Evolutionary conservation across 2,888 invertebrate genomes (phyloP).

Genomic region (Thymelicus acteon): DNA sequence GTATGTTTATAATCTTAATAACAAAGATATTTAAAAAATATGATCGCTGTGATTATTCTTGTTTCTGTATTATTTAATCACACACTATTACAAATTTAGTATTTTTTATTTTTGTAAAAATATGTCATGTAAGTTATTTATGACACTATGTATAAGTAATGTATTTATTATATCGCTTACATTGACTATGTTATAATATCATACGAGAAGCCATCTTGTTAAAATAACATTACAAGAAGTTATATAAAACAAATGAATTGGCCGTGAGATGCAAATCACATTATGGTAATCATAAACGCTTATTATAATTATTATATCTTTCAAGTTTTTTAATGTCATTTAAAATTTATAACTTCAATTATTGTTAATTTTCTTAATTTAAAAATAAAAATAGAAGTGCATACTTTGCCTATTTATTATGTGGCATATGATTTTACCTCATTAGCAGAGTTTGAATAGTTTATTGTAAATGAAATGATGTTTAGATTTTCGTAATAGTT

Average conservation of each 20-base stretch:
- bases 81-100: slow-evolving; percentile 31
- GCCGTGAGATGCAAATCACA: background rate
- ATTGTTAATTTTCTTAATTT: background rate
- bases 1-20: slow-evolving; percentile 33
- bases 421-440: background rate
- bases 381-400: background rate
- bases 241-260: background rate
- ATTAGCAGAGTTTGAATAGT: background rate
- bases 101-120: slow-evolving; percentile 29
- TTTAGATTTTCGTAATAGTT: too few relatives aligned
- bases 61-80: slow-evolving; percentile 30
- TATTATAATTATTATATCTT: slow-evolving; percentile 1
- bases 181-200: slow-evolving; percentile 14
- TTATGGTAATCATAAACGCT: slow-evolving; percentile 4
- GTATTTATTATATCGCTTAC: slow-evolving; percentile 14
- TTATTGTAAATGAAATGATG: background rate
- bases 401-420: background rate
- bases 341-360: background rate
- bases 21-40: slow-evolving; percentile 34
- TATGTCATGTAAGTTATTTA: slow-evolving; percentile 14
- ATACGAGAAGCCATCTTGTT: slow-evolving; percentile 18
- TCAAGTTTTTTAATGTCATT: background rate
- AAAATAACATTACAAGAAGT: background rate
- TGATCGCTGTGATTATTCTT: slow-evolving; percentile 35
- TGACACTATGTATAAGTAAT: slow-evolving; percentile 9